phyloP scores from a whole-genome alignment of 2,888 invertebrate genomes.

The Pristionchus arcanus region DNA sequence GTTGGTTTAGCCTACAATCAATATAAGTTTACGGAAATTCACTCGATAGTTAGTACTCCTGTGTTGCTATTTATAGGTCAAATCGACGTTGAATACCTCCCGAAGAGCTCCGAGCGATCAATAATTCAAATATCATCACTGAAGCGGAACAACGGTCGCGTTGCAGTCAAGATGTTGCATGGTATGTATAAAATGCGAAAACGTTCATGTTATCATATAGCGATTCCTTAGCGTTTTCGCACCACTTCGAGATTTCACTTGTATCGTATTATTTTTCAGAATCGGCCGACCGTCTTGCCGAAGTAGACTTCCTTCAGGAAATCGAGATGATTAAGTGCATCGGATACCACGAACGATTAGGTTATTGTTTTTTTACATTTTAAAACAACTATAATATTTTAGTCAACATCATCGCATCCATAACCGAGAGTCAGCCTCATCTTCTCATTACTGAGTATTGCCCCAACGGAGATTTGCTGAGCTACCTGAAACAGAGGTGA shows the following conservation, averaged over 20 bases:
- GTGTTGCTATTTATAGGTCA: too few relatives aligned
- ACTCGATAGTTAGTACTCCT: too few relatives aligned
- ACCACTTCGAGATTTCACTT: neutral
- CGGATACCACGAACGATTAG: constrained; percentile 49
- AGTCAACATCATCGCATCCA: constrained; percentile 42
- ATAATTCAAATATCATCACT: neutral
- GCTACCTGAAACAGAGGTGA: constrained; percentile 79
- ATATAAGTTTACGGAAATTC: too few relatives aligned
- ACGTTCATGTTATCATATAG: too few relatives aligned
- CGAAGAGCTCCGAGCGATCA: neutral
- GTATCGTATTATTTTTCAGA: neutral
- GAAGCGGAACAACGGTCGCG: neutral
- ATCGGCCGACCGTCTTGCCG: constrained; percentile 1
- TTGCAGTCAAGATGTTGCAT: constrained; percentile 37
- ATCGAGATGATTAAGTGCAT: constrained; percentile 47
- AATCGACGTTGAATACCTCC: neutral
- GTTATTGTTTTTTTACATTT: constrained; percentile 95
- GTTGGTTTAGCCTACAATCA: too few relatives aligned
- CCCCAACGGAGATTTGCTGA: constrained; percentile 26
- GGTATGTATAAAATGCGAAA: too few relatives aligned
- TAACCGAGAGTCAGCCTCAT: neutral
- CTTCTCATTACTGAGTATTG: constrained; percentile 39
- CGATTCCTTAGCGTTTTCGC: too few relatives aligned
- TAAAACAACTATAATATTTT: constrained; percentile 86
- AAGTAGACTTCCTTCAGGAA: constrained; percentile 1